Conservation (phyloP, 2,113 vertebrate genomes). For the Vombatus ursinus region DNA sequence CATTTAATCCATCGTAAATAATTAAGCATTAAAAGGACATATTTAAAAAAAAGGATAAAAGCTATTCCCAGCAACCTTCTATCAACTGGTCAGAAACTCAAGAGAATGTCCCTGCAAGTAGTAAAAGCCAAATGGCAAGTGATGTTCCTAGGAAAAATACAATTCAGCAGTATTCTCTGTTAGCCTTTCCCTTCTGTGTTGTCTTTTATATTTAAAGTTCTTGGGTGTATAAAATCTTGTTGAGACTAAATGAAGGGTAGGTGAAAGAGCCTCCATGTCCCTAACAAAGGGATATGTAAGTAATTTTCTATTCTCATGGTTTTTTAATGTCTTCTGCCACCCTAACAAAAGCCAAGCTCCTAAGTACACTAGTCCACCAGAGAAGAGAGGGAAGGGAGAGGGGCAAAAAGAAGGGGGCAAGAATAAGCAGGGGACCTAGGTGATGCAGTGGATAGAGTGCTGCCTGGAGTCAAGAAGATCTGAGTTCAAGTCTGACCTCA, state of each 20-base stretch:
- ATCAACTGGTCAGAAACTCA: neutral
- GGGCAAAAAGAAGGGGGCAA: neutral
- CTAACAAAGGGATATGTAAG: neutral
- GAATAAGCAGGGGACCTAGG: neutral
- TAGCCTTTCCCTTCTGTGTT: neutral
- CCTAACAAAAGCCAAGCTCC: neutral
- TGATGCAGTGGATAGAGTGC: neutral
- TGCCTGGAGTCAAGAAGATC: neutral
- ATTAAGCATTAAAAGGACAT: neutral
- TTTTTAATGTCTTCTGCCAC: neutral
- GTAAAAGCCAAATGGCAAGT: neutral
- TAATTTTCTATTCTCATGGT: neutral
- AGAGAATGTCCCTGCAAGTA: neutral
- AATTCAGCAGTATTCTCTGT: neutral
- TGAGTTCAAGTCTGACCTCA: neutral
- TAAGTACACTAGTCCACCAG: neutral
- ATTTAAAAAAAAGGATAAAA: neutral
- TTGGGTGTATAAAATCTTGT: neutral
- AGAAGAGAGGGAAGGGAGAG: neutral
- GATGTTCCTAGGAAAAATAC: neutral
- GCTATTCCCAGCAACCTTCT: neutral
- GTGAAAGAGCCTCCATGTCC: neutral
- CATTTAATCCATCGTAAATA: neutral
- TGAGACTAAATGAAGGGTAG: neutral
- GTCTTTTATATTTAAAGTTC: neutral